phyloP scores from a whole-genome alignment of 1,140 invertebrate genomes.

The Hestina assimilis region DNA sequence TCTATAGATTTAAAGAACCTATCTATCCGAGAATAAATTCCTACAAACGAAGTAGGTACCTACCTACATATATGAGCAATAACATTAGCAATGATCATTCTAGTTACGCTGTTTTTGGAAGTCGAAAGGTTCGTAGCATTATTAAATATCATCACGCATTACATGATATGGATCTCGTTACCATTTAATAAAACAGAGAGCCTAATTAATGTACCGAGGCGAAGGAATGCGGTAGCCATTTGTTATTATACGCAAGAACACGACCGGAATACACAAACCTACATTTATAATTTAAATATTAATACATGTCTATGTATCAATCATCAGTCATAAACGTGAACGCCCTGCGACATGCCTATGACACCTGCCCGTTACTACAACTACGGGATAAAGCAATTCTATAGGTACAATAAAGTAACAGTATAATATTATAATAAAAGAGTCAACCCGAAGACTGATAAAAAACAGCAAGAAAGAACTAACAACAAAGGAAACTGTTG shows the following conservation, averaged over 20 bases:
- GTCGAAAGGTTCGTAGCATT: constrained; percentile 4
- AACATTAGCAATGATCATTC: neutral
- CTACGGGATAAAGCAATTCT: neutral
- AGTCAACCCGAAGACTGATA: too few relatives aligned
- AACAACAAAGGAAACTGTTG: too few relatives aligned
- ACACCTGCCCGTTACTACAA: constrained; percentile 11
- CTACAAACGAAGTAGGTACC: too few relatives aligned
- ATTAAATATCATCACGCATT: constrained; percentile 14
- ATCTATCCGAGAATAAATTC: too few relatives aligned
- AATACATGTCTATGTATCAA: constrained; percentile 34
- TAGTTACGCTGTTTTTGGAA: neutral
- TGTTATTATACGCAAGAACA: constrained; percentile 56
- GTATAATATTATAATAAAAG: too few relatives aligned
- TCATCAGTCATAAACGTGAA: constrained; percentile 17
- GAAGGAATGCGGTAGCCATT: constrained; percentile 66
- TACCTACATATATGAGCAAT: too few relatives aligned
- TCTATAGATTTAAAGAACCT: too few relatives aligned
- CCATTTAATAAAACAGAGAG: constrained; percentile 36
- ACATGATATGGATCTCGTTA: constrained; percentile 26
- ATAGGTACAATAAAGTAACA: too few relatives aligned
- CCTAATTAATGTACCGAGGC: constrained; percentile 42
- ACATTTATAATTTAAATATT: constrained; percentile 71
- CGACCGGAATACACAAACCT: constrained; percentile 49
- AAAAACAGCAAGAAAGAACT: too few relatives aligned
- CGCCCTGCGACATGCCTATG: too few relatives aligned